A percentile compares a stretch with the other conserved stretches of the same genome.
phyloP scores from a whole-genome alignment of 2,113 vertebrate species.

The Cyphomyrus plagiostoma region DNA sequence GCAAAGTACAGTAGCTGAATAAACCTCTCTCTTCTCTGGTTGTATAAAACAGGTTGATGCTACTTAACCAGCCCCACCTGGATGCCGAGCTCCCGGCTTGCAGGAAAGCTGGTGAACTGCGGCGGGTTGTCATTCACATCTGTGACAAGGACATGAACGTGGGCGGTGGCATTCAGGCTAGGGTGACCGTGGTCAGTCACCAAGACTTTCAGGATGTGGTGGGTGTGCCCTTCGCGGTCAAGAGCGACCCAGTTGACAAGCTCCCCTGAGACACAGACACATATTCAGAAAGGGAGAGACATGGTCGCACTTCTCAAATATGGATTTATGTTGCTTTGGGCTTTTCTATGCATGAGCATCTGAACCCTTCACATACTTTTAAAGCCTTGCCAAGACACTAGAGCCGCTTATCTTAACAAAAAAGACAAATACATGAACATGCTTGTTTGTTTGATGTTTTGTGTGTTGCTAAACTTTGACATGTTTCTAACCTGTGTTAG shows the following conservation, averaged over 20 bases:
- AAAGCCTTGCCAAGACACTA: neutral
- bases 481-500: slow-evolving; percentile 76
- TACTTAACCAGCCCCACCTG: slow-evolving; percentile 54
- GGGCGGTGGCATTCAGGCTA: slow-evolving; percentile 62
- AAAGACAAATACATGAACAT: neutral
- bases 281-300: neutral
- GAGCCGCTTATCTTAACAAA: neutral
- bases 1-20: neutral
- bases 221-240: slow-evolving; percentile 68
- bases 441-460: neutral
- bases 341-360: neutral
- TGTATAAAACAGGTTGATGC: neutral
- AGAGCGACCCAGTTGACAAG: slow-evolving; percentile 76
- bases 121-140: slow-evolving; percentile 82
- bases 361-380: neutral
- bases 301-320: neutral
- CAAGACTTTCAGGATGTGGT: slow-evolving; percentile 71
- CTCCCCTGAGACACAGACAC: slow-evolving; percentile 63
- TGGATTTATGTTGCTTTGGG: neutral
- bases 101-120: slow-evolving; percentile 63
- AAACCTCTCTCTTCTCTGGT: neutral
- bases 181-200: slow-evolving; percentile 75
- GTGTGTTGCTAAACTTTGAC: neutral
- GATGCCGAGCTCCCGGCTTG: slow-evolving; percentile 56
- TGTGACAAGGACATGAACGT: slow-evolving; percentile 60